Percentiles rank a stretch among this genome's conserved stretches.
Conservation (phyloP, 2,888 invertebrate genomes). For the Andrena camellia region DNA sequence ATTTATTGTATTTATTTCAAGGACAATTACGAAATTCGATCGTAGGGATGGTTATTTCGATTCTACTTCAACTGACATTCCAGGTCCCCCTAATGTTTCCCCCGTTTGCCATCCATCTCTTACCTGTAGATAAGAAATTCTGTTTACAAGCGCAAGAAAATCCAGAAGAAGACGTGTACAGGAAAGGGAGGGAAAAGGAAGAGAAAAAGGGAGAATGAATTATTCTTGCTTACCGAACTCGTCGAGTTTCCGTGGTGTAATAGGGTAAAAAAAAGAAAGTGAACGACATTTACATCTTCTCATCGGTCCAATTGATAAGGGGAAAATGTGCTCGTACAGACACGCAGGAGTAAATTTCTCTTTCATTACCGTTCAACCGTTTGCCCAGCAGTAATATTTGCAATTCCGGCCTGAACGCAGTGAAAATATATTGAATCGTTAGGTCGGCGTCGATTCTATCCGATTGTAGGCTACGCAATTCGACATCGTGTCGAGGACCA, state of each 20-base stretch:
- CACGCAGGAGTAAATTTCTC: conserved; percentile 12
- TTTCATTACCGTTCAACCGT: conserved; percentile 22
- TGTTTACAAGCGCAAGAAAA: not conserved
- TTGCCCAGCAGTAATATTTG: conserved; percentile 68
- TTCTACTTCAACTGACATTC: not conserved
- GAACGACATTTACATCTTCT: conserved; percentile 67
- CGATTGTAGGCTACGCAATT: conserved; percentile 16
- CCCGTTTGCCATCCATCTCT: not conserved
- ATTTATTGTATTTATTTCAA: not conserved
- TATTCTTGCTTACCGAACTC: conserved; percentile 12
- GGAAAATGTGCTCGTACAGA: conserved; percentile 38
- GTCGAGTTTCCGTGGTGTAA: conserved; percentile 21
- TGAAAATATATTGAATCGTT: conserved; percentile 44
- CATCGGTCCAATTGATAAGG: conserved; percentile 71
- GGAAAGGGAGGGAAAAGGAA: not conserved
- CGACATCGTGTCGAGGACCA: conserved; percentile 27
- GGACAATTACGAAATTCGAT: not conserved
- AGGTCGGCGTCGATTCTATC: conserved; percentile 20
- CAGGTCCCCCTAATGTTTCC: not conserved
- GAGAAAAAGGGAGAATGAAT: not conserved
- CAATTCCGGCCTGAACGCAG: conserved; percentile 57
- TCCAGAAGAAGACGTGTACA: no score
- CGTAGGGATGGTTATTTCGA: not conserved
- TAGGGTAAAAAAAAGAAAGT: conserved; percentile 69
- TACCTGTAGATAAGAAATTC: conserved; percentile 24